Percentiles rank a stretch among this genome's conserved stretches.
Conservation (phyloP, 2,113 vertebrate species). For the Dolichallabes microphthalmus region DNA sequence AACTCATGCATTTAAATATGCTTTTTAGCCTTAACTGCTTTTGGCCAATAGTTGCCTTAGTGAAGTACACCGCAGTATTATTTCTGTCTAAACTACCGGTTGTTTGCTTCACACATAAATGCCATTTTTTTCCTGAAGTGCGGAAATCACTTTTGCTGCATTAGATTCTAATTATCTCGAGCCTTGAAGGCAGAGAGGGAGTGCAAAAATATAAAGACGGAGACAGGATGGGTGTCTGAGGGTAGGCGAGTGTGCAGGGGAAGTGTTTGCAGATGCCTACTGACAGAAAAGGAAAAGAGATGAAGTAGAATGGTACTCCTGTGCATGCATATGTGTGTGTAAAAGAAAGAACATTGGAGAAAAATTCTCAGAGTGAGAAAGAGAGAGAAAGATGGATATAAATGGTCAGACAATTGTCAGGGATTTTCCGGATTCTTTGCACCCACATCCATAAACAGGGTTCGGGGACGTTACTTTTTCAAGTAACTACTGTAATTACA, state of each 20-base stretch:
- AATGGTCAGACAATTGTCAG: slow-evolving; percentile 33
- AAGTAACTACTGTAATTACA: too few relatives aligned
- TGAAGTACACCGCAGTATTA: slow-evolving; percentile 62
- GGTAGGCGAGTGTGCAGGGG: neutral
- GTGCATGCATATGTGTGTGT: neutral
- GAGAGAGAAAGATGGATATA: slow-evolving; percentile 22
- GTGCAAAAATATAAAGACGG: slow-evolving; percentile 20
- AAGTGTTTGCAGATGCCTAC: slow-evolving; percentile 14
- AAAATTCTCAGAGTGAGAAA: neutral
- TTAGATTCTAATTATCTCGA: slow-evolving; percentile 76
- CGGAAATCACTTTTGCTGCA: slow-evolving; percentile 74
- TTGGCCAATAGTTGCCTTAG: slow-evolving; percentile 60
- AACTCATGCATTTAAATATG: slow-evolving; percentile 82
- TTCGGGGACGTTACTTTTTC: too few relatives aligned
- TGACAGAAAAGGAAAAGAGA: neutral
- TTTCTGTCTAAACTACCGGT: slow-evolving; percentile 66
- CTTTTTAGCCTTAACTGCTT: slow-evolving; percentile 71
- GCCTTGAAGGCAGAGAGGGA: slow-evolving; percentile 68
- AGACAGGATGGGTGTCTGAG: slow-evolving; percentile 33
- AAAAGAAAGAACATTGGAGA: neutral
- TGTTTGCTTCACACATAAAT: slow-evolving; percentile 77
- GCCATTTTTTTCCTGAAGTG: slow-evolving; percentile 70
- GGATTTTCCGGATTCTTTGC: slow-evolving; percentile 30
- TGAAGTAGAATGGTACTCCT: neutral
- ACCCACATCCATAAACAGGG: slow-evolving; percentile 5